Evolutionary conservation across 2,797 vertebrate genomes (phyloP).

Genomic region (Acipenser ruthenus): DNA sequence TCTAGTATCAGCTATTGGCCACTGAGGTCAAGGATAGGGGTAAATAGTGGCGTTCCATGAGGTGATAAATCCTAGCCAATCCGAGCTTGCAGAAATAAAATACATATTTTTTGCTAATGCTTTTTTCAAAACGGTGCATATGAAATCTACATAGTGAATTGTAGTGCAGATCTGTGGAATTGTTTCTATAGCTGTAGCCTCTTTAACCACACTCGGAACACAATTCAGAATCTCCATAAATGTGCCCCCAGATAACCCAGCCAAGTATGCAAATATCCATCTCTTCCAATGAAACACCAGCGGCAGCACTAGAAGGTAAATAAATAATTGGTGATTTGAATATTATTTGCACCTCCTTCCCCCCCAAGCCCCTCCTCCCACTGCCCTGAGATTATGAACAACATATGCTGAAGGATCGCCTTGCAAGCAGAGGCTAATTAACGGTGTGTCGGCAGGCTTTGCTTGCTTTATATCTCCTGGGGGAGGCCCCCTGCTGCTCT

Average conservation of each 20-base stretch:
- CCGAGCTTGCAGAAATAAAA: too few relatives aligned
- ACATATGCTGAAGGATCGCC: constrained; percentile 36
- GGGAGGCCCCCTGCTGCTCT: constrained; percentile 47
- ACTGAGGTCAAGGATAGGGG: too few relatives aligned
- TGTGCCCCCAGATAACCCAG: not conserved
- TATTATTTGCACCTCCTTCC: constrained; percentile 28
- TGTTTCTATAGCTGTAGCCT: too few relatives aligned
- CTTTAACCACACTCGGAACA: too few relatives aligned
- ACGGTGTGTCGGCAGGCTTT: constrained; percentile 22
- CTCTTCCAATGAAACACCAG: constrained; percentile 14
- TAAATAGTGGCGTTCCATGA: too few relatives aligned
- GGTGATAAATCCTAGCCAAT: too few relatives aligned
- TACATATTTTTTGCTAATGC: too few relatives aligned
- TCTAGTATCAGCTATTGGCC: too few relatives aligned
- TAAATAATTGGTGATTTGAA: constrained; percentile 43
- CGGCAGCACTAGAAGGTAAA: constrained; percentile 26
- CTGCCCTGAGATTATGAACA: constrained; percentile 34
- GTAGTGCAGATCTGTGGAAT: constrained; percentile 42
- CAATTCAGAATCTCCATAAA: too few relatives aligned
- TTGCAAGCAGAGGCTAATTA: constrained; percentile 47
- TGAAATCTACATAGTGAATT: constrained; percentile 17
- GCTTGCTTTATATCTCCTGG: constrained; percentile 21
- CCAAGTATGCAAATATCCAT: constrained; percentile 30
- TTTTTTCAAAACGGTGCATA: too few relatives aligned
- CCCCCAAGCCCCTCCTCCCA: constrained; percentile 15